Evolutionary conservation across 2,888 invertebrate genomes (phyloP).

Genomic region (Hyposoter didymator): DNA sequence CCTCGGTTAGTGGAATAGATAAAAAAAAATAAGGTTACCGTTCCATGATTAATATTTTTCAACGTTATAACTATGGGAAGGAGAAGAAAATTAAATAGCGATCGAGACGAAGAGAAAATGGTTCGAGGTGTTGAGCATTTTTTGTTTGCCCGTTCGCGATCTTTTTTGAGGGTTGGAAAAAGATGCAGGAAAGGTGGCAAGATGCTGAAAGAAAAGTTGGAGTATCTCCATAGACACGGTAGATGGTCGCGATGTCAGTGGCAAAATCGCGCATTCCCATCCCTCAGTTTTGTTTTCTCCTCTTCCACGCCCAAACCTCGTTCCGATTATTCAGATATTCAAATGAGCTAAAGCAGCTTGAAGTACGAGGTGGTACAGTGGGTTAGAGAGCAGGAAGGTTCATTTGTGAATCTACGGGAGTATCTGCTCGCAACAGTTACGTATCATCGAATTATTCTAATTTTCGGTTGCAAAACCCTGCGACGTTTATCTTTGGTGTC

Average conservation of each 20-base stretch:
- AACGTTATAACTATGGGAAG: background rate
- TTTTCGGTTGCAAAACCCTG: slow-evolving; percentile 81
- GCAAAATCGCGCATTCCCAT: slow-evolving; percentile 76
- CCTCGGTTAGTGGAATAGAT: too few species aligned
- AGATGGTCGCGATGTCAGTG: slow-evolving; percentile 80
- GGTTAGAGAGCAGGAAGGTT: background rate
- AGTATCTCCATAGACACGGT: slow-evolving; percentile 45
- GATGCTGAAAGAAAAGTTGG: slow-evolving; percentile 71
- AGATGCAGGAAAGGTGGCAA: slow-evolving; percentile 64
- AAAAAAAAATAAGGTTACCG: too few species aligned
- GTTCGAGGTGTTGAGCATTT: background rate
- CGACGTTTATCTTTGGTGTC: slow-evolving; percentile 54
- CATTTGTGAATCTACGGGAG: slow-evolving; percentile 55
- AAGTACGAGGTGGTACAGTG: background rate
- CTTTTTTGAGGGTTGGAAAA: background rate
- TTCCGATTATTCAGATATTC: slow-evolving; percentile 84
- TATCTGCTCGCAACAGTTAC: slow-evolving; percentile 84
- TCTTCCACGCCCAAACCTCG: slow-evolving; percentile 82
- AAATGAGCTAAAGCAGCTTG: slow-evolving; percentile 78
- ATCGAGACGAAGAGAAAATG: background rate
- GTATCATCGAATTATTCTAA: slow-evolving; percentile 84
- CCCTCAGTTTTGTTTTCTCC: slow-evolving; percentile 70
- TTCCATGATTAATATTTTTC: background rate
- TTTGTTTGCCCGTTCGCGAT: background rate
- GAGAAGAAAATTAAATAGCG: background rate